These are phyloP conservation scores for Halcyon senegalensis DNA, from an alignment of 2,113 vertebrate genomes.

Conservation along the genomic window DNA sequence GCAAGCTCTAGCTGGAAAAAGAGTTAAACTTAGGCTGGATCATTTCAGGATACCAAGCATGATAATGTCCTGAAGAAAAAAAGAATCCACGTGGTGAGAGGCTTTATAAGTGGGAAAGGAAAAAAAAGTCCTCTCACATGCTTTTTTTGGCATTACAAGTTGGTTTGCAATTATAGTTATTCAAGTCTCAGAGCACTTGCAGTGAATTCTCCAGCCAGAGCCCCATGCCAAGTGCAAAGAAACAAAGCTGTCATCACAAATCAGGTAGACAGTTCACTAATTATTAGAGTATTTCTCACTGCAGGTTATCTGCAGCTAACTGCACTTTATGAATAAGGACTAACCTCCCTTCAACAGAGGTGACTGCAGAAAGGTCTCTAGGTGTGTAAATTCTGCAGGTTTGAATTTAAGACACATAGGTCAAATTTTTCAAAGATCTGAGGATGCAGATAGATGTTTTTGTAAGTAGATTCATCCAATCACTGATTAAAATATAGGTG, in stretches of 20 bases:
- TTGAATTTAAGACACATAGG: not conserved
- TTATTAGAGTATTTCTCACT: not conserved
- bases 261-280: not conserved
- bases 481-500: not conserved
- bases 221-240: slow-evolving; percentile 10
- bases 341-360: not conserved
- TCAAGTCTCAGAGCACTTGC: not conserved
- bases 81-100: not conserved
- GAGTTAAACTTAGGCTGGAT: not conserved
- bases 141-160: not conserved
- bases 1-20: not conserved
- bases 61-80: not conserved
- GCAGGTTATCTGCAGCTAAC: not conserved
- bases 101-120: not conserved
- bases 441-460: not conserved
- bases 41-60: not conserved
- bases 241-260: not conserved
- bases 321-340: not conserved
- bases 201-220: not conserved
- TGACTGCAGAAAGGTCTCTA: not conserved
- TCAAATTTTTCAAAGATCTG: not conserved
- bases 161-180: not conserved
- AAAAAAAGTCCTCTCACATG: not conserved
- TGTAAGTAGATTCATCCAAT: not conserved
- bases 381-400: accelerated